Percentiles rank a stretch among this genome's conserved stretches.
Conservation (phyloP, 2,113 vertebrate genomes). For the Hiodon tergisus region DNA sequence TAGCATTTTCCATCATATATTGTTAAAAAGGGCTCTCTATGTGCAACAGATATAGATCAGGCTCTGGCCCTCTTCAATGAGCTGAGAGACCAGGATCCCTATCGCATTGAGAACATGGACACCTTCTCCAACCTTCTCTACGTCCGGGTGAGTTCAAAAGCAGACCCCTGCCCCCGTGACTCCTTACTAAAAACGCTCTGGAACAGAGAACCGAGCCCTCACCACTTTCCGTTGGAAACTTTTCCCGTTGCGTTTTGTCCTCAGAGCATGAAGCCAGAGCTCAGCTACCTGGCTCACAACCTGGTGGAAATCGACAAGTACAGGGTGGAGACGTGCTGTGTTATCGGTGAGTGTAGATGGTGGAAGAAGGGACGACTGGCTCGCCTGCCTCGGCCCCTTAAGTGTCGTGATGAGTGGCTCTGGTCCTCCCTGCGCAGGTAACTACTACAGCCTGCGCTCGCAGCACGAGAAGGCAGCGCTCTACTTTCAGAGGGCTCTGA, state of each 20-base stretch:
- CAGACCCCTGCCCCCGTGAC: background rate
- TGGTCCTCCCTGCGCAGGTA: slow-evolving; percentile 59
- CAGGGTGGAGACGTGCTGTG: slow-evolving; percentile 95
- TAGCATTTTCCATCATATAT: too few species aligned
- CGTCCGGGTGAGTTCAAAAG: slow-evolving; percentile 75
- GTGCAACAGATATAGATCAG: slow-evolving; percentile 88
- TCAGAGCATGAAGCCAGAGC: slow-evolving; percentile 95
- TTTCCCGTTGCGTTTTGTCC: slow-evolving; percentile 20
- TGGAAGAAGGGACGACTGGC: background rate
- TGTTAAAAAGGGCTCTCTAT: slow-evolving; percentile 1
- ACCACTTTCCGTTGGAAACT: background rate
- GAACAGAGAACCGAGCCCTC: background rate
- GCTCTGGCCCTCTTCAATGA: slow-evolving; percentile 93
- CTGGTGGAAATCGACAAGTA: slow-evolving; percentile 99
- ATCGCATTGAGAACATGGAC: slow-evolving; percentile 98
- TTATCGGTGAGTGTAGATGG: slow-evolving; percentile 75
- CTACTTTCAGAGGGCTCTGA: slow-evolving; percentile 96
- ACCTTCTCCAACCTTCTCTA: slow-evolving; percentile 97
- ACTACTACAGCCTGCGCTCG: slow-evolving; percentile 95
- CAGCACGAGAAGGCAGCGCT: slow-evolving; percentile 97
- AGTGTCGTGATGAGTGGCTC: background rate
- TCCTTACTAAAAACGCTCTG: background rate
- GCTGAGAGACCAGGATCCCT: slow-evolving; percentile 90
- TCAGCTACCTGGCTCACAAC: slow-evolving; percentile 95
- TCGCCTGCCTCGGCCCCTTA: background rate